Evolutionary conservation across 2,888 invertebrate species (phyloP).

Genomic region (Heliconius sara): DNA sequence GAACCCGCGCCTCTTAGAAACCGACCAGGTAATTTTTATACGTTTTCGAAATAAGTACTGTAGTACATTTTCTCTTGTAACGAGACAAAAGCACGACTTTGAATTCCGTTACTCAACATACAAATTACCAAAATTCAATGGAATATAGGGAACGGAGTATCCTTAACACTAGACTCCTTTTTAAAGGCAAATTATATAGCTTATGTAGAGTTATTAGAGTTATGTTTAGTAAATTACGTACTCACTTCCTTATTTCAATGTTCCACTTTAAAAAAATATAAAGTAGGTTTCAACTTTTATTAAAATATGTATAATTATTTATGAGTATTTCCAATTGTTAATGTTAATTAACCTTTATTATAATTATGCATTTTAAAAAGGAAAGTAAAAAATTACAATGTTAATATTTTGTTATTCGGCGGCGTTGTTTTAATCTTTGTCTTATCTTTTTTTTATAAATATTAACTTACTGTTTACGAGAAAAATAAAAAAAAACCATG

Average conservation of each 20-base stretch:
- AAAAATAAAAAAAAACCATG: no score
- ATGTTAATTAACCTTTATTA: neutral
- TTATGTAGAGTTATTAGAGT: neutral
- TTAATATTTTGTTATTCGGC: neutral
- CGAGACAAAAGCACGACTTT: no score
- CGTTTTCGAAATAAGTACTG: no score
- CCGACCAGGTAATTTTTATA: no score
- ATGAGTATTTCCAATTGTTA: neutral
- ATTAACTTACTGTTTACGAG: no score
- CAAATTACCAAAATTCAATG: no score
- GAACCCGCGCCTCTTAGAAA: no score
- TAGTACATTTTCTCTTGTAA: no score
- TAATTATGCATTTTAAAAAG: neutral
- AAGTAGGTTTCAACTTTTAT: neutral
- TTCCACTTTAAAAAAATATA: neutral
- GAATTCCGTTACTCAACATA: no score
- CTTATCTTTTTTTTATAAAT: no score
- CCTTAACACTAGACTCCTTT: no score
- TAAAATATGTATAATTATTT: neutral
- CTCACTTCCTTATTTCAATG: neutral
- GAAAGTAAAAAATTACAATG: neutral
- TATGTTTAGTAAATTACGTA: neutral
- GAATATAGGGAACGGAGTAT: no score
- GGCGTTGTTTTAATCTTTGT: neutral
- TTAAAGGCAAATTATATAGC: neutral